Conservation (phyloP, 2,113 vertebrate genomes). For the Sminthopsis crassicaudata region DNA sequence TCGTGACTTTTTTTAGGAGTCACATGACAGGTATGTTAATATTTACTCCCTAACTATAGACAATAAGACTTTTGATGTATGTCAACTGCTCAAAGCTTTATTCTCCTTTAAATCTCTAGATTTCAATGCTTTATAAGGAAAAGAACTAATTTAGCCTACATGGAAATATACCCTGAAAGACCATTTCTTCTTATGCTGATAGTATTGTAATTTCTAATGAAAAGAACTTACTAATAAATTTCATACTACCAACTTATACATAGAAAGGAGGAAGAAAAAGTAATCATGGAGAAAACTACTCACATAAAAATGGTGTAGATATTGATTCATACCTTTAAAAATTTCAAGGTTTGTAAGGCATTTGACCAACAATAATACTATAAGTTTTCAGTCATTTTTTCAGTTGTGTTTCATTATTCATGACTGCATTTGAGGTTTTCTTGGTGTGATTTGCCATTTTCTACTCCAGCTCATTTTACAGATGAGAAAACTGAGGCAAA, state of each 20-base stretch:
- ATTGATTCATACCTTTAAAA: neutral
- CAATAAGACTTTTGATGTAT: neutral
- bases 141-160: neutral
- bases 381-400: neutral
- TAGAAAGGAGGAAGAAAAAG: conserved; percentile 10
- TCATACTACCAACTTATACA: neutral
- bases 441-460: neutral
- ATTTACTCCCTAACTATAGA: neutral
- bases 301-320: neutral
- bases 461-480: neutral
- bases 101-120: neutral
- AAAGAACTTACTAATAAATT: conserved; percentile 7
- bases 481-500: neutral
- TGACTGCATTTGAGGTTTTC: neutral
- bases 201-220: neutral
- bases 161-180: neutral
- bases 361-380: neutral
- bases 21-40: neutral
- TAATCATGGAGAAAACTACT: neutral
- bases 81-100: neutral
- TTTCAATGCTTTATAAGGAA: neutral
- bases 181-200: neutral
- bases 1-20: neutral
- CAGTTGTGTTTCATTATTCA: neutral
- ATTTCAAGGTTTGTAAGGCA: neutral